Evolutionary conservation across 2,113 vertebrate species (phyloP).

Genomic region (Takifugu bimaculatus): DNA sequence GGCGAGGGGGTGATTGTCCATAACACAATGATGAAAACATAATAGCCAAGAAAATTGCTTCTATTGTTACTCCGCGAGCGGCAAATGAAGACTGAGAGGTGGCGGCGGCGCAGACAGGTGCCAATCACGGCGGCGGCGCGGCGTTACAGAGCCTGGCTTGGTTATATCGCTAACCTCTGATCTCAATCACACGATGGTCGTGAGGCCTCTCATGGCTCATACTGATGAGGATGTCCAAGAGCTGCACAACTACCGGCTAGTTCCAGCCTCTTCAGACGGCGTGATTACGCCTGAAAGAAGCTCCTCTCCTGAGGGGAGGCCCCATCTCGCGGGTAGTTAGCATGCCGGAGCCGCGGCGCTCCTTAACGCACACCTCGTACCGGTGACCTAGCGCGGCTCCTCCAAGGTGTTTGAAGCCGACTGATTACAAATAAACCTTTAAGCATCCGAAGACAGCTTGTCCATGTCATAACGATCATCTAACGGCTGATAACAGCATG

Average conservation of each 20-base stretch:
- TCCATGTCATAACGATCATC: not conserved
- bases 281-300: too few relatives aligned
- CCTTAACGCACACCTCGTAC: slow-evolving; percentile 7
- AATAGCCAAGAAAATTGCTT: slow-evolving; percentile 67
- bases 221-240: too few relatives aligned
- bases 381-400: slow-evolving; percentile 20
- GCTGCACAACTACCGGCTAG: too few relatives aligned
- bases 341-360: not conserved
- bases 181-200: slow-evolving; percentile 55
- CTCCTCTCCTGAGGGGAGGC: too few relatives aligned
- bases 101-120: slow-evolving; percentile 37
- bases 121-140: slow-evolving; percentile 38
- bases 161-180: slow-evolving; percentile 65
- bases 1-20: slow-evolving; percentile 42
- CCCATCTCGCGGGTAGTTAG: too few relatives aligned
- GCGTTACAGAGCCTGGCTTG: slow-evolving; percentile 34
- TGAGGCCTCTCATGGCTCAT: too few relatives aligned
- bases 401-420: slow-evolving; percentile 14
- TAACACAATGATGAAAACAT: slow-evolving; percentile 67
- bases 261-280: too few relatives aligned
- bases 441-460: not conserved
- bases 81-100: slow-evolving; percentile 56
- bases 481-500: not conserved
- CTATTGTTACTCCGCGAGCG: slow-evolving; percentile 44
- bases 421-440: slow-evolving; percentile 6